Percentiles rank a stretch among this genome's conserved stretches.
These are phyloP conservation scores for Calliopum simillimum DNA, from an alignment of 2,888 invertebrate species.

Conservation along the genomic window DNA sequence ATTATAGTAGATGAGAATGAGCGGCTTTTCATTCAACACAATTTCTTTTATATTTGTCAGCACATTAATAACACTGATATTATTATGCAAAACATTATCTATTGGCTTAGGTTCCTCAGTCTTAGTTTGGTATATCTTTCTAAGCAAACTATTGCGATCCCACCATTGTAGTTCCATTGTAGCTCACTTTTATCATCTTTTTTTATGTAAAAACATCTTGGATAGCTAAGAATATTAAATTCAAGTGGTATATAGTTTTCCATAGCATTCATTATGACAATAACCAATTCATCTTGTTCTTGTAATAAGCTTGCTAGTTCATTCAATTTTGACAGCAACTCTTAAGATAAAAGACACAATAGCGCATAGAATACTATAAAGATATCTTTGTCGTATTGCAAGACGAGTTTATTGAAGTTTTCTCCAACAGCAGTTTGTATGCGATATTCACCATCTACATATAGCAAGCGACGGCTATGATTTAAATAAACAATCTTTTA, in stretches of 20 bases:
- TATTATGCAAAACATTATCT: too few relatives aligned
- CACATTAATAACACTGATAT: too few relatives aligned
- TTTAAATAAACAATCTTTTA: constrained; percentile 1
- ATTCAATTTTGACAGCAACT: constrained; percentile 3
- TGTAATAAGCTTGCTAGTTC: neutral
- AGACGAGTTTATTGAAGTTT: constrained; percentile 1
- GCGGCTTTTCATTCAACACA: too few relatives aligned
- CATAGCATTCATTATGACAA: constrained; percentile 5
- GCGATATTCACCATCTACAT: neutral
- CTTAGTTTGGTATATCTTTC: too few relatives aligned
- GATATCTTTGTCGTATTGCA: neutral
- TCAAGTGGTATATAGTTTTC: neutral
- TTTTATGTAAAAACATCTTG: too few relatives aligned
- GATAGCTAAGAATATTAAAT: neutral
- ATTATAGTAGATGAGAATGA: too few relatives aligned
- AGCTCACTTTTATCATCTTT: too few relatives aligned
- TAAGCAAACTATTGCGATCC: too few relatives aligned
- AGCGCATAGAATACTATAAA: constrained; percentile 9
- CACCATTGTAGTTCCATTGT: too few relatives aligned
- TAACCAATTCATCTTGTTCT: neutral
- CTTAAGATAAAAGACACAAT: constrained; percentile 8
- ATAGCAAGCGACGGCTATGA: neutral
- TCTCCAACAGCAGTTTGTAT: neutral
- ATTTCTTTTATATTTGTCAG: too few relatives aligned
- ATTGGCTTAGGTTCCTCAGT: too few relatives aligned